These are phyloP conservation scores for Colostygia pectinataria DNA, from an alignment of 2,888 invertebrate genomes.

Conservation along the genomic window DNA sequence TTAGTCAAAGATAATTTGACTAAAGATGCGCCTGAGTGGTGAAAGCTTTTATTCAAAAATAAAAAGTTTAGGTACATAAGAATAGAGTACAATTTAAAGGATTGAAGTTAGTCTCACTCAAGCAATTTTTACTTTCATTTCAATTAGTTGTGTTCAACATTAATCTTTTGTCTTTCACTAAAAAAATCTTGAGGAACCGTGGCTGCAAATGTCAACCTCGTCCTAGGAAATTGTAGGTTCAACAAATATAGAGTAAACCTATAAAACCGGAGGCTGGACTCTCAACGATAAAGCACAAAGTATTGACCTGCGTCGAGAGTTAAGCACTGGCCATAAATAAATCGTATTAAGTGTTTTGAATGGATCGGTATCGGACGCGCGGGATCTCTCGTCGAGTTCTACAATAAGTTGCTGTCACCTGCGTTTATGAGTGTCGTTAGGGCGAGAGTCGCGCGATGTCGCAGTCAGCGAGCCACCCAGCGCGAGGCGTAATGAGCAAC, in stretches of 20 bases:
- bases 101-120: too few species aligned
- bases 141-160: too few species aligned
- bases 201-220: conserved; percentile 62
- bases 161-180: too few species aligned
- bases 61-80: conserved; percentile 62
- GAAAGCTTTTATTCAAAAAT: not conserved
- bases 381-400: conserved; percentile 62
- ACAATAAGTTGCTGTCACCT: conserved; percentile 68
- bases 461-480: conserved; percentile 63
- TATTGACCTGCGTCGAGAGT: conserved; percentile 54
- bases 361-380: conserved; percentile 61
- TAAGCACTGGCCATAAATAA: conserved; percentile 74
- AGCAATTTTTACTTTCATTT: too few species aligned
- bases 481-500: conserved; percentile 64
- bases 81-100: too few species aligned
- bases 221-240: conserved; percentile 54
- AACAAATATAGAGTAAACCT: conserved; percentile 63
- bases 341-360: conserved; percentile 71
- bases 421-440: conserved; percentile 68
- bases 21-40: too few species aligned
- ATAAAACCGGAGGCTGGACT: conserved; percentile 52
- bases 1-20: too few species aligned
- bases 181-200: too few species aligned
- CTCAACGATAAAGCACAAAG: conserved; percentile 55
- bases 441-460: conserved; percentile 46